Evolutionary conservation across 2,113 vertebrate species (phyloP), one percentile per base, ranked within the genome.

Genomic region (Phasianus colchicus): DNA sequence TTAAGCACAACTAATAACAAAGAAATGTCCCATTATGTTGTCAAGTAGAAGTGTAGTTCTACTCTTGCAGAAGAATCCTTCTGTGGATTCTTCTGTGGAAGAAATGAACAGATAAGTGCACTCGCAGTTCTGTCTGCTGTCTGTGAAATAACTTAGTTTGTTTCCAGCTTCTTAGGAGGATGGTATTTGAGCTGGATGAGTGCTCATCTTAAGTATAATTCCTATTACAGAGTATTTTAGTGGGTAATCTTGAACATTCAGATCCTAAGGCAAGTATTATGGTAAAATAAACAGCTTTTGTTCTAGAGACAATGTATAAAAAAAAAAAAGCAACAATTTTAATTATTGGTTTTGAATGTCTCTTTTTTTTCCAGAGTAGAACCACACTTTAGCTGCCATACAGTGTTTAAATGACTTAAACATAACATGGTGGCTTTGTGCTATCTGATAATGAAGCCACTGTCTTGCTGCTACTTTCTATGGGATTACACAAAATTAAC

Each of bases 1-100:
- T 88, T 90, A 92, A 95, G 90, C 87, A 95, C 90, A 95, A 89
- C 34, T 79, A 90, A 25, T 70, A 61, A 77, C 50, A 75, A 96
- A 71, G 40, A 77, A 84, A 91, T 43, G 10, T 48, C 12, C 66
- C 83, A 15, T 63, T 47, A 48, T 12, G 20, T 76, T 86, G 10
- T 89, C 22, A 50, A 64, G 8, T 50, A 30, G 55, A 96, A 91
- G 92, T 74, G 79, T 11, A 77, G 87, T 88, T 95, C 85, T 92
- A 78, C 83, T 96, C 90, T 74, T 83, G 8, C 61, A 70, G 87
- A 89, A 58, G 7, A 47, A 58, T 73, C 83, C 29, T 38, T 38
- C 10, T 38, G 38, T 38, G 38, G 38, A 38, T 38, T 38, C 38
- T 38, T 38, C 38, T 43, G 1, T 67, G 20, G 45, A 13, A 69